Evolutionary conservation across 2,888 invertebrate species (phyloP).

Genomic region (Cryptus armator): DNA sequence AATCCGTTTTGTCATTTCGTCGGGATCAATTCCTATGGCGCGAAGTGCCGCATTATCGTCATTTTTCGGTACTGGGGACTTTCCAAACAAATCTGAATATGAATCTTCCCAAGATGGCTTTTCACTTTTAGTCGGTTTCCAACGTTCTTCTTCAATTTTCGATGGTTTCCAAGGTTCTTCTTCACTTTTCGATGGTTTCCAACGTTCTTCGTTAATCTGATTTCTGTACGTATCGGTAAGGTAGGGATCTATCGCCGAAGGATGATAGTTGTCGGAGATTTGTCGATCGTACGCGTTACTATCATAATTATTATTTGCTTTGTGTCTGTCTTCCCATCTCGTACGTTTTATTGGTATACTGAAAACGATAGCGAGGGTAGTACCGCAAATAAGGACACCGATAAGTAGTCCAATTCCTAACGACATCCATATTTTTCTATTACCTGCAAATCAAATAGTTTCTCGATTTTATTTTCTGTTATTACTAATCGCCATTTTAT

Average conservation of each 20-base stretch:
- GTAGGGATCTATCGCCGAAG: neutral
- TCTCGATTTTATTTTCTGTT: no score
- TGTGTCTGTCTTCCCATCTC: neutral
- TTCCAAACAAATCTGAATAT: no score
- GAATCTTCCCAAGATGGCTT: no score
- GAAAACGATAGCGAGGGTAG: neutral
- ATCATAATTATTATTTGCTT: neutral
- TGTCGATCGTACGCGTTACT: neutral
- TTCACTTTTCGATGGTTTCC: neutral
- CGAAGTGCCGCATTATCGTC: no score
- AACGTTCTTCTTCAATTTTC: no score
- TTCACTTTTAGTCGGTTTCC: no score
- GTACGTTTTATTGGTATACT: neutral
- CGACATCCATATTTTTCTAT: slow-evolving; percentile 16
- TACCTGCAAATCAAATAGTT: slow-evolving; percentile 13
- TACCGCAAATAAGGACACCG: slow-evolving; percentile 6
- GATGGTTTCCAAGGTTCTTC: no score
- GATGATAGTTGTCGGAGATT: neutral
- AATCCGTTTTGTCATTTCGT: no score
- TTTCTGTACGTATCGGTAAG: neutral
- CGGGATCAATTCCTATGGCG: no score
- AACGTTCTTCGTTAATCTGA: neutral
- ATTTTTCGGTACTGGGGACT: no score
- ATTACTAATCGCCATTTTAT: no score
- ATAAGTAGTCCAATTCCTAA: slow-evolving; percentile 26